phyloP scores from a whole-genome alignment of 1,140 invertebrate species.

The Cydia splendana region DNA sequence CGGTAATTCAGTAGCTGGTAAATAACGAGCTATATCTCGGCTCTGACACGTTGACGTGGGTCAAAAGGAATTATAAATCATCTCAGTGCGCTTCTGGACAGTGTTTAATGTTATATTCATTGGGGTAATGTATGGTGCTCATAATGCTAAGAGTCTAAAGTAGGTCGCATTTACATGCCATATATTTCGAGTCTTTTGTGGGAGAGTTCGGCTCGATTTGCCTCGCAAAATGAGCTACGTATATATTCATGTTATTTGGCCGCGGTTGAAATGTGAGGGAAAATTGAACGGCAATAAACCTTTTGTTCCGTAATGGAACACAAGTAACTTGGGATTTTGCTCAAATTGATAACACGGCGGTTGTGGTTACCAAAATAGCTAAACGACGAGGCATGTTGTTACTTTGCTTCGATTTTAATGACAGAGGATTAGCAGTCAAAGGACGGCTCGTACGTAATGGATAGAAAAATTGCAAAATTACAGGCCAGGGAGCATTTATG shows the following conservation, averaged over 20 bases:
- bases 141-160: constrained; percentile 45
- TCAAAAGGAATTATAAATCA: constrained; percentile 62
- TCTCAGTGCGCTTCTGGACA: constrained; percentile 41
- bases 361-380: constrained; percentile 3
- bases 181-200: constrained; percentile 10
- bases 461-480: constrained; percentile 57
- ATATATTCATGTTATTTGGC: constrained; percentile 14
- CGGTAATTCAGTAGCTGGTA: constrained; percentile 25
- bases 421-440: constrained; percentile 39
- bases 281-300: not conserved
- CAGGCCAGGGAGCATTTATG: constrained; percentile 41
- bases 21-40: constrained; percentile 26
- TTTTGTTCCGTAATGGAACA: not conserved
- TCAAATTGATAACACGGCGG: not conserved
- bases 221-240: constrained; percentile 5
- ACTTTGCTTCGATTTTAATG: constrained; percentile 37
- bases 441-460: constrained; percentile 36
- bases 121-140: constrained; percentile 39
- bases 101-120: constrained; percentile 66
- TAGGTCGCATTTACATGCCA: constrained; percentile 46
- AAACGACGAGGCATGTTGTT: not conserved
- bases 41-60: constrained; percentile 34
- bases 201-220: not conserved
- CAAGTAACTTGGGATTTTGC: not conserved
- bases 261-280: not conserved